Evolutionary conservation across 2,113 vertebrate species (phyloP), one percentile per base, ranked within the genome.

Genomic region (Cairina moschata): DNA sequence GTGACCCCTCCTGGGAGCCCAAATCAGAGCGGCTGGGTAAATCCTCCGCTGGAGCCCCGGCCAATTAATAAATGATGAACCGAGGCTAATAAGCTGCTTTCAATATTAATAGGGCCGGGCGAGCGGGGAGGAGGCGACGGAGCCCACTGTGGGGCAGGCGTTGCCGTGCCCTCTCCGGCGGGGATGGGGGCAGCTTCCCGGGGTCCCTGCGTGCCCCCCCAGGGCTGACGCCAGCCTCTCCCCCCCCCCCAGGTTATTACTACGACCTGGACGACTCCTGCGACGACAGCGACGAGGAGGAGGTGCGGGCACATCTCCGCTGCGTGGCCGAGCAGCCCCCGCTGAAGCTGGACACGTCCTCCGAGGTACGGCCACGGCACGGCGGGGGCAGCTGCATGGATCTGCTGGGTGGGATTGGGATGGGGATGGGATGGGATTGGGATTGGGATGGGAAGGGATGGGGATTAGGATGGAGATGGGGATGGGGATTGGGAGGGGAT

Each of bases 231-330:
- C 4, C 71, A 72, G 31, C 65, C 59, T 82, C 21, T 89, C 44
- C 17, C 40, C 12, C 3, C n/a, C 34, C 31, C 50, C 9, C 96
- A 99, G 99, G 99, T 86, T 99, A 99, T 96, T 99, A 99, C 97
- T 99, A 99, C 3, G 99, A 99, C 97, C 98, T 99, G 94, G 99
- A 99, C 4, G 99, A 99, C 97, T 99, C 99, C 16, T 99, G 99
- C 0, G 99, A 99, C 0, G 99, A 99, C 97, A 99, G 99, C 1
- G 99, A 99, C 1, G 99, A 99, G 93, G 99, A 99, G 95, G 99
- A 99, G 95, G 99, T 99, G 91, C 98, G 98, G 91, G 99, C 99
- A 48, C 99, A 99, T 97, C 99, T 99, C 80, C 98, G 99, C 63
- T 99, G 99, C 17, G 99, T 99, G 56, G 98, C 99, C 1, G 98